These are phyloP conservation scores for Macroramphosus scolopax DNA, from an alignment of 2,797 vertebrate species.

Conservation along the genomic window DNA sequence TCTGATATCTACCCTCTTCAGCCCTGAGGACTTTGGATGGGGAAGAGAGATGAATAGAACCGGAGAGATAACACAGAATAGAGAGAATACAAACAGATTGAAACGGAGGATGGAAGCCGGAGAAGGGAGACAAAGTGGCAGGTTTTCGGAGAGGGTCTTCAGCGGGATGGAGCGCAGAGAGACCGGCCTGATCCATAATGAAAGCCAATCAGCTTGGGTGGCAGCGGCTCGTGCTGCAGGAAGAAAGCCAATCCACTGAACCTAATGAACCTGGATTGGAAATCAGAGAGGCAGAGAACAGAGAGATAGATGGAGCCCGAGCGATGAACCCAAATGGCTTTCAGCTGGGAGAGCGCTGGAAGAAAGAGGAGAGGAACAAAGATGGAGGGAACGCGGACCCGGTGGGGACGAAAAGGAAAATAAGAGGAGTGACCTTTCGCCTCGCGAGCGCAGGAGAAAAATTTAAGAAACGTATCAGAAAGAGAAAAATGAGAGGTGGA, in stretches of 20 bases:
- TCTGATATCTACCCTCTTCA: slow-evolving; percentile 35
- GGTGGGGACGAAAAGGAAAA: neutral
- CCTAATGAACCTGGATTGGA: slow-evolving; percentile 80
- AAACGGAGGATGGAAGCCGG: slow-evolving; percentile 49
- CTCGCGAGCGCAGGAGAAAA: neutral
- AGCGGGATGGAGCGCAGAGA: slow-evolving; percentile 25
- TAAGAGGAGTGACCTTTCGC: neutral
- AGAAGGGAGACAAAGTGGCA: slow-evolving; percentile 31
- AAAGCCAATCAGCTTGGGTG: slow-evolving; percentile 75
- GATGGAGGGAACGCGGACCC: slow-evolving; percentile 6
- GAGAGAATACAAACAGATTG: slow-evolving; percentile 34
- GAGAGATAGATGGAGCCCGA: slow-evolving; percentile 10
- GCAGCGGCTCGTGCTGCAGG: slow-evolving; percentile 59
- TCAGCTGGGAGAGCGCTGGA: slow-evolving; percentile 9
- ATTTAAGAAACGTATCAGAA: slow-evolving; percentile 7
- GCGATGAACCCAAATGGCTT: slow-evolving; percentile 36
- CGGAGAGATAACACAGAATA: slow-evolving; percentile 28
- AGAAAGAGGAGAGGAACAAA: slow-evolving; percentile 27
- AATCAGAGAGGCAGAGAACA: slow-evolving; percentile 55
- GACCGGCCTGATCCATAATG: slow-evolving; percentile 67
- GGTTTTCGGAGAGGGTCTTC: slow-evolving; percentile 57
- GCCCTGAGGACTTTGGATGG: slow-evolving; percentile 33
- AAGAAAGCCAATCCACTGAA: slow-evolving; percentile 73
- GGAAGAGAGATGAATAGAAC: slow-evolving; percentile 40
- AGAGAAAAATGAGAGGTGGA: slow-evolving; percentile 11